Percentiles rank a stretch among this genome's conserved stretches.
Conservation (phyloP, 1,140 invertebrate species). For the Drosophila equinoxialis region DNA sequence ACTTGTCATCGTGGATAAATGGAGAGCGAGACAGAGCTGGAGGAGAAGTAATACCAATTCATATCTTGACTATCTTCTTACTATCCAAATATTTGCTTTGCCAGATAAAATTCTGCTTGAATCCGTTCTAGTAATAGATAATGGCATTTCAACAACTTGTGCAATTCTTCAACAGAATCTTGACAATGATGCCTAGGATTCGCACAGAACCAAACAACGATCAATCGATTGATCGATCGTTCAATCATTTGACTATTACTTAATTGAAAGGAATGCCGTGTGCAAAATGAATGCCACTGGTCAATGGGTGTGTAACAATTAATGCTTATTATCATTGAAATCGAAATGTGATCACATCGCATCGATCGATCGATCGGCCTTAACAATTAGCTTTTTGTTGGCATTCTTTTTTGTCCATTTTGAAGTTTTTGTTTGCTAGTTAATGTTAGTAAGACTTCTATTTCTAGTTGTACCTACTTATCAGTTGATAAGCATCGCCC, state of each 20-base stretch:
- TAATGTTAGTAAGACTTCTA: conserved; percentile 37
- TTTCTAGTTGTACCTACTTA: conserved; percentile 1
- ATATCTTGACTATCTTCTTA: not conserved
- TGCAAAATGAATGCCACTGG: not conserved
- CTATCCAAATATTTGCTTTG: not conserved
- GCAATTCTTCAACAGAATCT: not conserved
- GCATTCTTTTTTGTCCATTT: conserved; percentile 57
- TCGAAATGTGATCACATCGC: conserved; percentile 5
- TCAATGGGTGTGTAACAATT: conserved; percentile 34
- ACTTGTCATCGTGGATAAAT: not conserved
- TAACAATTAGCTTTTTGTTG: conserved; percentile 16
- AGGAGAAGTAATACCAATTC: too few species aligned
- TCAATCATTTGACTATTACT: not conserved
- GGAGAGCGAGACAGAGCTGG: not conserved
- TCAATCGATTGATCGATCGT: not conserved
- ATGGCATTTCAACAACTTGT: conserved; percentile 2
- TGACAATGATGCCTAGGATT: not conserved
- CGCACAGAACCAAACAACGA: not conserved
- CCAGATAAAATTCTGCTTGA: not conserved
- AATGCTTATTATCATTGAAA: conserved; percentile 40
- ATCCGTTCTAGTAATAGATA: not conserved
- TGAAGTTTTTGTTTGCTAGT: conserved; percentile 14
- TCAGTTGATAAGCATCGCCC: conserved; percentile 3
- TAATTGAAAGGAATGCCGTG: not conserved
- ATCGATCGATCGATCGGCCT: conserved; percentile 34